These are phyloP conservation scores for Mormyrops attenuatus DNA, from an alignment of 2,797 vertebrate genomes.

Conservation along the genomic window DNA sequence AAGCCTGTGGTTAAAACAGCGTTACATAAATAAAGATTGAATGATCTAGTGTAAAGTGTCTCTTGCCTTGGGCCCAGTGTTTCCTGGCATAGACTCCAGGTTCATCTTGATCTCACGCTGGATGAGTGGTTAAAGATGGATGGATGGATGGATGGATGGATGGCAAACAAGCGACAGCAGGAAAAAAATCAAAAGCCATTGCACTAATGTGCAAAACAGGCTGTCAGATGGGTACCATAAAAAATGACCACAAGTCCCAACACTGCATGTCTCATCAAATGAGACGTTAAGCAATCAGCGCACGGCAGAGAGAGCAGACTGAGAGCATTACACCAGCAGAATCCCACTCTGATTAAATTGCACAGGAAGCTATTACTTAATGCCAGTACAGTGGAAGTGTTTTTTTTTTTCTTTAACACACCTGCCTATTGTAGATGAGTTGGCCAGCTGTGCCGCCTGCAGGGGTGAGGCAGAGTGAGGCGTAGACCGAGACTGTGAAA, in stretches of 20 bases:
- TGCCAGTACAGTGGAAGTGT: background rate
- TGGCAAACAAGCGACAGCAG: background rate
- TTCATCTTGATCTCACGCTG: background rate
- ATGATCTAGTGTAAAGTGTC: background rate
- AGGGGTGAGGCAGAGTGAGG: background rate
- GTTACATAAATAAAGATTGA: background rate
- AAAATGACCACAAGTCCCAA: background rate
- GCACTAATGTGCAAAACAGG: background rate
- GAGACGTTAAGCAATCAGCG: background rate
- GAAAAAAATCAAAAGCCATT: background rate
- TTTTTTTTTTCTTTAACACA: background rate
- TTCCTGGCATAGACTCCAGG: background rate
- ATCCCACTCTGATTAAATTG: background rate
- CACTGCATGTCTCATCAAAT: background rate
- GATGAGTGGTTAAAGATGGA: background rate
- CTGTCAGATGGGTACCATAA: background rate
- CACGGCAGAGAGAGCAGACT: background rate
- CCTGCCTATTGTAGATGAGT: background rate
- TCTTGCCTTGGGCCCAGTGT: background rate
- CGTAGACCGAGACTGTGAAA: background rate
- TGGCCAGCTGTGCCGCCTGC: background rate
- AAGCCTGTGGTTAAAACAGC: background rate
- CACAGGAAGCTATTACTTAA: conserved; percentile 2
- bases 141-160: background rate
- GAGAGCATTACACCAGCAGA: background rate